Evolutionary conservation across 2,797 vertebrate genomes (phyloP).

Genomic region (Tangara arthus): DNA sequence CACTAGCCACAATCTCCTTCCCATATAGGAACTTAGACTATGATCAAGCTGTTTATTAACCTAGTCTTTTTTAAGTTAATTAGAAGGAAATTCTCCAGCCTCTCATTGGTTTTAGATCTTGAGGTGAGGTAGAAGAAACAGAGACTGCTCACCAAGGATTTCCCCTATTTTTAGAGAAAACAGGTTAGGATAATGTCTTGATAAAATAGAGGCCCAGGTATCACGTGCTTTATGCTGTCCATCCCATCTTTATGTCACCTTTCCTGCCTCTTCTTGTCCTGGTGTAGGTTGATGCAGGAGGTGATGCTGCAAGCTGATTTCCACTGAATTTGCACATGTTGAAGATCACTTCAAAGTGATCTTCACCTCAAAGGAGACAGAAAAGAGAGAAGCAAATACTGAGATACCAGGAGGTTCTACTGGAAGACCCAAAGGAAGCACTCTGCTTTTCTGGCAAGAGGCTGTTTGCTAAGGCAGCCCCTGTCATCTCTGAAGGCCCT

Average conservation of each 20-base stretch:
- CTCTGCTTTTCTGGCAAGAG: neutral
- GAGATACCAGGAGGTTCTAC: neutral
- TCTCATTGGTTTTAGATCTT: neutral
- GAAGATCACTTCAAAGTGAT: neutral
- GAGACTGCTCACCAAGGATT: neutral
- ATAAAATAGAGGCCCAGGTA: neutral
- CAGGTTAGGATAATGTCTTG: neutral
- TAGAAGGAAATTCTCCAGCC: neutral
- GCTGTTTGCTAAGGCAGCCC: neutral
- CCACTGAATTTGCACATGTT: neutral
- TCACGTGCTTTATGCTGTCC: rapidly evolving
- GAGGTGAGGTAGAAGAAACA: neutral
- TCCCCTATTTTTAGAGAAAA: neutral
- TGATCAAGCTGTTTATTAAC: slow-evolving; percentile 51
- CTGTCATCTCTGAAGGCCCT: neutral
- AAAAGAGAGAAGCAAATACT: neutral
- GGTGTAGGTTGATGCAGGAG: neutral
- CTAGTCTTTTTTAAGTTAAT: slow-evolving; percentile 38
- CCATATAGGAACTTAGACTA: neutral
- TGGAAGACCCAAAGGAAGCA: neutral
- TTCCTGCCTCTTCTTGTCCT: neutral
- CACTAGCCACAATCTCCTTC: slow-evolving; percentile 17
- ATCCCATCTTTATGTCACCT: neutral
- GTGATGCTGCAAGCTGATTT: neutral
- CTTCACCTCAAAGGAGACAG: neutral